Conservation (phyloP, 2,113 vertebrate species). For the Ptilonorhynchus violaceus region DNA sequence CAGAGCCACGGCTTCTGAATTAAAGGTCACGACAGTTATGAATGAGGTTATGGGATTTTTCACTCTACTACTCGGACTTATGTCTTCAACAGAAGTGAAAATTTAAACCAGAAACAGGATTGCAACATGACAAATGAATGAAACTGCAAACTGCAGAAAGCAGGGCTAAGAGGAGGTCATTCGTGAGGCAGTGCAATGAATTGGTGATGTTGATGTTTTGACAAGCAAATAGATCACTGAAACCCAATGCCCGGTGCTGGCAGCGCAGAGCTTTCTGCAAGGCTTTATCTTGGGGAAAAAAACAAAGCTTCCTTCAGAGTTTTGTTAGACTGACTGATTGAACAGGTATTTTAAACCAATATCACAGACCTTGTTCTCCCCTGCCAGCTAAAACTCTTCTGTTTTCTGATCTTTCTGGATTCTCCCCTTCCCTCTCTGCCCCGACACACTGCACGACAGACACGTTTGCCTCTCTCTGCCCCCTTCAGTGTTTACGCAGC, state of each 20-base stretch:
- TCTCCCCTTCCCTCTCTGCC: neutral
- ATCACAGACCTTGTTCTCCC: neutral
- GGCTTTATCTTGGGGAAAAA: neutral
- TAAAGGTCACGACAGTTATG: constrained; percentile 55
- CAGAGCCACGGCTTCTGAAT: constrained; percentile 1
- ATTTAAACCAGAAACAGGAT: constrained; percentile 53
- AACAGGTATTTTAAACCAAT: neutral
- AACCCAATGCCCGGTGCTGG: neutral
- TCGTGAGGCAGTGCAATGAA: constrained; percentile 17
- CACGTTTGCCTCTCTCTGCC: neutral
- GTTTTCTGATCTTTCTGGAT: neutral
- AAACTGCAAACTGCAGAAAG: constrained; percentile 6
- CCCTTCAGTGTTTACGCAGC: neutral
- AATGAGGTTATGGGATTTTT: constrained; percentile 51
- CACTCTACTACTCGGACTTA: neutral
- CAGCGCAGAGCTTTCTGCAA: neutral
- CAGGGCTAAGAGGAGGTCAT: constrained; percentile 39
- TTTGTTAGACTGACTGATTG: neutral
- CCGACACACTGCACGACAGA: neutral
- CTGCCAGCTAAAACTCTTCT: rapidly evolving
- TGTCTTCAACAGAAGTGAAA: constrained; percentile 36
- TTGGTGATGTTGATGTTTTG: constrained; percentile 30
- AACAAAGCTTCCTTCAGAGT: neutral
- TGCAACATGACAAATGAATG: constrained; percentile 56
- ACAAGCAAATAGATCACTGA: constrained; percentile 33